A percentile compares a stretch with the other conserved stretches of the same genome.
Evolutionary conservation across 2,797 vertebrate species (phyloP).

Genomic region (Falco peregrinus): DNA sequence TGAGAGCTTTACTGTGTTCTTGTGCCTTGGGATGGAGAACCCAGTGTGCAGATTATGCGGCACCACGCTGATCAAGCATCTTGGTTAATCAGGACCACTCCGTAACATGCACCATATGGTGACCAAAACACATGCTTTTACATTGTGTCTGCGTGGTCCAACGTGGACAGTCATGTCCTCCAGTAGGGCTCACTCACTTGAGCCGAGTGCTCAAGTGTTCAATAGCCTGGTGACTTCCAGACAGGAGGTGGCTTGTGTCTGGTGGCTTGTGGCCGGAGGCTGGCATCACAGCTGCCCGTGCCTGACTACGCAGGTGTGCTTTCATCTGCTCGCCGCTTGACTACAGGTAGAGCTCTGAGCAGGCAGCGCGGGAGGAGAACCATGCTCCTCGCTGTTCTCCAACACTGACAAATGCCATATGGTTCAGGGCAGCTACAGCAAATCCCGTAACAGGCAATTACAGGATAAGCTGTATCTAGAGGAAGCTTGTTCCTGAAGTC

Average conservation of each 20-base stretch:
- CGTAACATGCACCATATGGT: fast-evolving
- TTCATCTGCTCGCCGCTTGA: neutral
- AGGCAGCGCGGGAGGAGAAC: fast-evolving
- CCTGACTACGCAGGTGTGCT: fast-evolving
- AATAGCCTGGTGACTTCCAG: neutral
- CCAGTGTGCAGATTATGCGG: fast-evolving
- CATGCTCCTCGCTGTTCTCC: neutral
- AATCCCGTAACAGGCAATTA: neutral
- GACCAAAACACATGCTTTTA: neutral
- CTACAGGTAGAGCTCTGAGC: neutral
- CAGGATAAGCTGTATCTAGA: neutral
- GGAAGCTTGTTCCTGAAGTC: neutral
- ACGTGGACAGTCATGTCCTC: neutral
- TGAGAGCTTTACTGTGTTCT: neutral
- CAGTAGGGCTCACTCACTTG: neutral
- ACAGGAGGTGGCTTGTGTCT: neutral
- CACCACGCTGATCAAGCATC: fast-evolving
- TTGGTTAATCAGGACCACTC: fast-evolving
- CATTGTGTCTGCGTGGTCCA: fast-evolving
- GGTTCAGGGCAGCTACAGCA: neutral
- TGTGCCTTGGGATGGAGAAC: neutral
- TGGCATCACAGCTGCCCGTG: neutral
- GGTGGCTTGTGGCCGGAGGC: neutral
- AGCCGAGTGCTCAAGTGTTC: neutral
- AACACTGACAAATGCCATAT: neutral